Evolutionary conservation across 2,797 vertebrate genomes (phyloP), one percentile per base, ranked within the genome.

Genomic region (Argentina silus): DNA sequence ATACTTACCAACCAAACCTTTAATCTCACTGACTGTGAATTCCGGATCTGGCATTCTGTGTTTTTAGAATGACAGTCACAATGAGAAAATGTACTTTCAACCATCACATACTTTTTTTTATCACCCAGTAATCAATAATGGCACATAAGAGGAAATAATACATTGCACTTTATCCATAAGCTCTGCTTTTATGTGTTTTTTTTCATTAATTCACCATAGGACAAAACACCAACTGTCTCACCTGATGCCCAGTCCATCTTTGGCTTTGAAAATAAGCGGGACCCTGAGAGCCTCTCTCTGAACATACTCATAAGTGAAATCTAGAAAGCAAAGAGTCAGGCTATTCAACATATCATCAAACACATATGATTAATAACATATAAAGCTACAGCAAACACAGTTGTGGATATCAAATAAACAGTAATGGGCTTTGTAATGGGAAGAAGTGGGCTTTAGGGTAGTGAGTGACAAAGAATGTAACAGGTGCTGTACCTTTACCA

Each of bases 241-340:
- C 97, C 96, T 97, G 92, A 99, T 98, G 85, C 98, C 98, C 27
- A 99, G 93, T 87, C 96, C 96, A 80, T 96, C 95, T 89, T 96
- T 97, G 84, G 94, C 95, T 90, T 93, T 94, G 89, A 99, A 99
- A 83, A 99, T 89, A 62, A 99, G 95, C 8, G 98, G 98, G 67
- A 93, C 90, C 85, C 92, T 91, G 65, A 99, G 95, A 62, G 96
- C 97, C 89, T 99, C 97, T 90, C 90, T 96, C 85, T 99, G 98
- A 82, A 97, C 97, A 61, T 98, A 98, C 75, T 97, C 97, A 91
- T 97, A 98, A 53, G 96, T 97, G 86, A 99, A 98, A 89, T 98
- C 98, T 99, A 94, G 78, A 87, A 90, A 79, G 89, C 57, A 82
- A 51, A 65, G 82, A 80, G 77, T 42, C 21, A 36, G 44, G 11